Conservation (phyloP, 2,888 invertebrate genomes). For the Rhyacophila evoluta region DNA sequence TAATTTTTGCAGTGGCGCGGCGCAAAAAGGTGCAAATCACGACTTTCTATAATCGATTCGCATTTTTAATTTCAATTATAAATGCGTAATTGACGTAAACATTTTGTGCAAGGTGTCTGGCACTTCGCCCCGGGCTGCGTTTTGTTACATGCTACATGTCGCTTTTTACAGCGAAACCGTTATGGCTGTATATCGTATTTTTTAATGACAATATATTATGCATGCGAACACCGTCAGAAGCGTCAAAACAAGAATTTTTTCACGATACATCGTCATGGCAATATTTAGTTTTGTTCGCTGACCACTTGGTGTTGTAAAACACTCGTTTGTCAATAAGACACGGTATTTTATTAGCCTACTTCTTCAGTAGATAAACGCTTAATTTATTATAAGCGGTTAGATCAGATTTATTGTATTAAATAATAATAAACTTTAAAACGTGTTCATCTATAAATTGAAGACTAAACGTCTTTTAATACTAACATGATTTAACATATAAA, state of each 20-base stretch:
- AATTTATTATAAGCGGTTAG: neutral
- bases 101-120: conserved; percentile 23
- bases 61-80: conserved; percentile 21
- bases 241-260: neutral
- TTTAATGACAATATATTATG: conserved; percentile 1
- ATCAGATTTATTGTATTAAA: too few relatives aligned
- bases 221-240: neutral
- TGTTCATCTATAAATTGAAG: too few relatives aligned
- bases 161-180: neutral
- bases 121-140: neutral
- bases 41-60: conserved; percentile 31
- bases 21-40: conserved; percentile 26
- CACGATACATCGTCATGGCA: neutral
- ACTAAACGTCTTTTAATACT: too few relatives aligned
- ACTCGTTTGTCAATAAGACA: neutral
- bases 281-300: neutral
- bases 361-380: neutral
- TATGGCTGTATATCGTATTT: neutral
- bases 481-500: too few relatives aligned
- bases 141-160: neutral
- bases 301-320: neutral
- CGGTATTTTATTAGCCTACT: neutral
- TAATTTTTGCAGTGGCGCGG: neutral
- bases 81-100: conserved; percentile 28
- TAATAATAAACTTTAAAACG: too few relatives aligned